Evolutionary conservation across 2,888 invertebrate species (phyloP).

Genomic region (Prenolepis imparis): DNA sequence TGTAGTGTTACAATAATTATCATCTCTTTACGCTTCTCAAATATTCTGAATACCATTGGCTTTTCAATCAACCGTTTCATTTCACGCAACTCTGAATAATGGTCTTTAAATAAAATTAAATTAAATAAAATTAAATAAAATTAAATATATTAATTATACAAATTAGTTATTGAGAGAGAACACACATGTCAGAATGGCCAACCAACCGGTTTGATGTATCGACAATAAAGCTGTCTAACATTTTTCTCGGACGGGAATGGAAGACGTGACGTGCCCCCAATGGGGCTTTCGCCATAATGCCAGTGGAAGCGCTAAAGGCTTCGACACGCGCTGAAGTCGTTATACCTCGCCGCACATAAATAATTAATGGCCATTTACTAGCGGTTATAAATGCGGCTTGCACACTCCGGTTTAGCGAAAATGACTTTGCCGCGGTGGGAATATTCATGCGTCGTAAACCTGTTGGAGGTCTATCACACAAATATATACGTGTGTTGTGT

Average conservation of each 20-base stretch:
- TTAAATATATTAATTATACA: constrained; percentile 2
- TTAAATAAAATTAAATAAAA: neutral
- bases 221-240: constrained; percentile 67
- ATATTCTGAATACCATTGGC: neutral
- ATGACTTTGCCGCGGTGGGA: constrained; percentile 63
- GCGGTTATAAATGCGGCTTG: constrained; percentile 61
- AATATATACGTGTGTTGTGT: neutral
- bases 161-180: neutral
- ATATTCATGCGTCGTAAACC: constrained; percentile 56
- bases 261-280: constrained; percentile 65
- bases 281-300: constrained; percentile 53
- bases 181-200: neutral
- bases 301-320: constrained; percentile 63
- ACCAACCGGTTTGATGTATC: constrained; percentile 20
- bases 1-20: neutral
- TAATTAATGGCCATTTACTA: constrained; percentile 75
- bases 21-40: neutral
- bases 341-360: constrained; percentile 75
- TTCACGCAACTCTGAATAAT: neutral
- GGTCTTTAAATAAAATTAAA: neutral
- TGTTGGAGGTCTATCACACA: neutral
- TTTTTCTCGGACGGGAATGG: constrained; percentile 46
- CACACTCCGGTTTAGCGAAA: constrained; percentile 47
- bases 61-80: neutral
- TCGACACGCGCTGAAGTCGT: constrained; percentile 75